Base-by-base conservation (phyloP, 2,888 invertebrate genomes). In the Drosophila paracracens region DNA sequence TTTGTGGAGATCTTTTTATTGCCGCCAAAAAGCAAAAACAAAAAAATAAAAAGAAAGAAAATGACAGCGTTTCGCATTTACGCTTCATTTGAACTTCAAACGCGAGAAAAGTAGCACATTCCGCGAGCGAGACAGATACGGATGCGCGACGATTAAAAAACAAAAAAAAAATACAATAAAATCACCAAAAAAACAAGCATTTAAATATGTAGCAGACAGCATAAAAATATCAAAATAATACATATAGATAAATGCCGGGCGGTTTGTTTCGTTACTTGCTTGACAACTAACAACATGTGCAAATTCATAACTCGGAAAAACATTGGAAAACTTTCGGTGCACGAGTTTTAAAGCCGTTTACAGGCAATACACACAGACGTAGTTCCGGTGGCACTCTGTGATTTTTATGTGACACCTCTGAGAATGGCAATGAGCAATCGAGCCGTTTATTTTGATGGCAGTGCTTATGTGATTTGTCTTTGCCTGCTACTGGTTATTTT, bases 21-120 rank as follows among this genome's bases (percentile, higher is more conserved):
- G 70, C 69, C 88, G 76, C 73, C 80, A 83, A 76, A 83, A 57
- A 13, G 11, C 25, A 36, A 25, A 5, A 74, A 54, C 48, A 43
- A 59, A 51, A 51, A 61, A 52, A 57, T 74, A 11, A 0, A 50
- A 27, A 18, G 46, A 21, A 56, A 66, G 59, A 80, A 74, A 59
- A 74, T 77, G 79, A 82, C 70, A 75, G 63, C 73, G 58, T 52
- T 89, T 85, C 70, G 82, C 88, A 76, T 74, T 72, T 79, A 82
- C 82, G 76, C 81, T 75, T 88, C 85, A 85, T 89, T 85, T 89
- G 82, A 89, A 85, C 78, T 89, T 89, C 85, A 89, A 85, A 80
- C 85, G 85, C 88, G 85, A 82, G 85, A 89, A 89, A 89, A 88
- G 89, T 78, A 88, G 83, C 89, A 89, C 85, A 76, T 58, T 29